These are phyloP conservation scores for Cryptotermes secundus DNA, from an alignment of 1,140 invertebrate species.

Conservation along the genomic window DNA sequence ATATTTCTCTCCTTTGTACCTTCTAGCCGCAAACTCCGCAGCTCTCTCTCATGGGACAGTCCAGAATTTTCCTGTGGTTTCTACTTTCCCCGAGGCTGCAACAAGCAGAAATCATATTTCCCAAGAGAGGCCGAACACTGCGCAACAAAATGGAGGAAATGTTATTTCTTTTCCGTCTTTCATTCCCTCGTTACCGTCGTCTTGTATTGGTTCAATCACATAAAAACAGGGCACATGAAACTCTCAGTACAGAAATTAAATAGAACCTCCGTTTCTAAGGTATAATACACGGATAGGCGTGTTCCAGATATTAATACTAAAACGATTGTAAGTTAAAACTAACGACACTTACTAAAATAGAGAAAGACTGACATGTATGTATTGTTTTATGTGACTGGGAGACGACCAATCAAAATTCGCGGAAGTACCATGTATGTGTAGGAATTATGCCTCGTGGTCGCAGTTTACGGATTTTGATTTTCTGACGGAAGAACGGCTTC, in stretches of 20 bases:
- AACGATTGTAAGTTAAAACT: too few species aligned
- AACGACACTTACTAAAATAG: too few species aligned
- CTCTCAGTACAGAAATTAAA: background rate
- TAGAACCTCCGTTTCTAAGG: background rate
- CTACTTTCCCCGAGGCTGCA: background rate
- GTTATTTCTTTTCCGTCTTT: background rate
- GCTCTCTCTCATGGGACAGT: background rate
- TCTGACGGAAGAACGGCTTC: too few species aligned
- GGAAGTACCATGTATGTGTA: too few species aligned
- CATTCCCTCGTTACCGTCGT: background rate
- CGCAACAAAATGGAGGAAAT: background rate
- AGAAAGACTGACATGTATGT: too few species aligned
- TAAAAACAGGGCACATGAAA: background rate
- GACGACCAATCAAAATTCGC: too few species aligned
- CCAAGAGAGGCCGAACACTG: background rate
- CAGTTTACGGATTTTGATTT: too few species aligned
- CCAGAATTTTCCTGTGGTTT: background rate
- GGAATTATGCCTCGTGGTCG: too few species aligned
- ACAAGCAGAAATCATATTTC: background rate
- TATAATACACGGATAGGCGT: too few species aligned
- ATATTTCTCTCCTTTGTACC: background rate
- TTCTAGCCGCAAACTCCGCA: too few species aligned
- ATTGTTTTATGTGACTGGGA: too few species aligned
- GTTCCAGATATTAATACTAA: too few species aligned
- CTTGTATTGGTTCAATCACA: background rate